phyloP scores from a whole-genome alignment of 2,888 invertebrate genomes.

The Stenolophus ochropezus region DNA sequence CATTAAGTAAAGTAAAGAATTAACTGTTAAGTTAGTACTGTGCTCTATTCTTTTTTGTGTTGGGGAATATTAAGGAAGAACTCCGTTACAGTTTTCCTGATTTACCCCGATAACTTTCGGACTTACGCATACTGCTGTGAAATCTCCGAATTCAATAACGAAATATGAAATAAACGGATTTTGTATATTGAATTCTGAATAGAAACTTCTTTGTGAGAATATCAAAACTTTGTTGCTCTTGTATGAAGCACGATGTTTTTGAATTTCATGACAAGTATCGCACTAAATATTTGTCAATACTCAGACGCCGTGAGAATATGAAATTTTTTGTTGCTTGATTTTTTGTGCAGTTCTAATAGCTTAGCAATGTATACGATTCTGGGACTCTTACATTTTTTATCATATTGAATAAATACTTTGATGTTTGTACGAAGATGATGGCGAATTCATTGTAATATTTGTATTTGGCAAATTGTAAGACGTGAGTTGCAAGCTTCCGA shows the following conservation, averaged over 20 bases:
- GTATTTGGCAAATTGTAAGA: no score
- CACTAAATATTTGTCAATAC: conserved; percentile 49
- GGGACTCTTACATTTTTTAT: neutral
- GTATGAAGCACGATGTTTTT: conserved; percentile 5
- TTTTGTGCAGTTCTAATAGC: neutral
- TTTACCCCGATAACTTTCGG: conserved; percentile 24
- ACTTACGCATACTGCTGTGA: conserved; percentile 45
- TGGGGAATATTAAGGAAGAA: no score
- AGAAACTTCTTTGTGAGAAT: conserved; percentile 49
- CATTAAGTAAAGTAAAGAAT: no score
- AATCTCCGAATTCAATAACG: conserved; percentile 57
- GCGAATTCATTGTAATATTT: no score
- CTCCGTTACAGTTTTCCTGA: conserved; percentile 5
- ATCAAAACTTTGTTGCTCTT: conserved; percentile 40
- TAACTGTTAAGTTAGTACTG: no score
- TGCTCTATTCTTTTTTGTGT: no score
- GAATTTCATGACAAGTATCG: conserved; percentile 8
- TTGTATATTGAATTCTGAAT: conserved; percentile 53
- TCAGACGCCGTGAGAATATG: neutral
- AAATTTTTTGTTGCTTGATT: conserved; percentile 3
- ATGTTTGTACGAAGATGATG: neutral
- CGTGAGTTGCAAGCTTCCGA: no score
- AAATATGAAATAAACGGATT: conserved; percentile 58
- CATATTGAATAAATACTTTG: neutral
- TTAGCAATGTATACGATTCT: neutral